phyloP scores from a whole-genome alignment of 2,888 invertebrate genomes.

The Chironomus tentans region DNA sequence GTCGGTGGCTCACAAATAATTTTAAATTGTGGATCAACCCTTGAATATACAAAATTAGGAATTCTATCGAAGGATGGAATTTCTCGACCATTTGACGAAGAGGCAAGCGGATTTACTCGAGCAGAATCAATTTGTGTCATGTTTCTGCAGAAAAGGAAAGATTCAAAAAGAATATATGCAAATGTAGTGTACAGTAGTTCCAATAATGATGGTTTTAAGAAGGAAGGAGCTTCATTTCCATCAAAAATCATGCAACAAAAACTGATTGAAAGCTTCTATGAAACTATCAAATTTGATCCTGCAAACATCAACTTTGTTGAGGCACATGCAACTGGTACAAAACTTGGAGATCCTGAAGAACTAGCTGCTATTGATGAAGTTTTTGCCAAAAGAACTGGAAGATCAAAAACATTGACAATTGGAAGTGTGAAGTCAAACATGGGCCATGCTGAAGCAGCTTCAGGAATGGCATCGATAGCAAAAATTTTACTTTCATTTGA shows the following conservation, averaged over 20 bases:
- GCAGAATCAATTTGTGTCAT: slow-evolving; percentile 43
- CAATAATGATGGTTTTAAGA: slow-evolving; percentile 47
- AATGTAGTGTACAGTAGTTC: slow-evolving; percentile 52
- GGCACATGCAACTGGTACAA: slow-evolving; percentile 52
- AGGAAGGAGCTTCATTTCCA: slow-evolving; percentile 34
- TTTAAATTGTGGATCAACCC: no score
- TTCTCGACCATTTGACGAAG: slow-evolving; percentile 27
- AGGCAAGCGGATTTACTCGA: slow-evolving; percentile 52
- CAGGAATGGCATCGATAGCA: slow-evolving; percentile 65
- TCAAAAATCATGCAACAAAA: slow-evolving; percentile 33
- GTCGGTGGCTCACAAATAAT: no score
- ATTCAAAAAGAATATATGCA: slow-evolving; percentile 52
- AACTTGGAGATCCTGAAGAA: slow-evolving; percentile 88
- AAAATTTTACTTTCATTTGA: slow-evolving; percentile 72
- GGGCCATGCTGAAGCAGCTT: slow-evolving; percentile 76
- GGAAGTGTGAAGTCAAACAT: slow-evolving; percentile 83
- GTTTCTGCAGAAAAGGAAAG: slow-evolving; percentile 47
- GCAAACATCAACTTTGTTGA: slow-evolving; percentile 47
- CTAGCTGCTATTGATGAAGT: slow-evolving; percentile 70
- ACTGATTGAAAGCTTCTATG: slow-evolving; percentile 45
- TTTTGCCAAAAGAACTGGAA: slow-evolving; percentile 51
- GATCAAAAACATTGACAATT: slow-evolving; percentile 61
- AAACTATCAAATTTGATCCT: slow-evolving; percentile 50
- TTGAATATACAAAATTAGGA: no score
- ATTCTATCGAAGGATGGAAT: no score